A percentile compares a stretch with the other conserved stretches of the same genome.
Conservation (phyloP, 2,888 invertebrate species). For the Parnassius glacialis region DNA sequence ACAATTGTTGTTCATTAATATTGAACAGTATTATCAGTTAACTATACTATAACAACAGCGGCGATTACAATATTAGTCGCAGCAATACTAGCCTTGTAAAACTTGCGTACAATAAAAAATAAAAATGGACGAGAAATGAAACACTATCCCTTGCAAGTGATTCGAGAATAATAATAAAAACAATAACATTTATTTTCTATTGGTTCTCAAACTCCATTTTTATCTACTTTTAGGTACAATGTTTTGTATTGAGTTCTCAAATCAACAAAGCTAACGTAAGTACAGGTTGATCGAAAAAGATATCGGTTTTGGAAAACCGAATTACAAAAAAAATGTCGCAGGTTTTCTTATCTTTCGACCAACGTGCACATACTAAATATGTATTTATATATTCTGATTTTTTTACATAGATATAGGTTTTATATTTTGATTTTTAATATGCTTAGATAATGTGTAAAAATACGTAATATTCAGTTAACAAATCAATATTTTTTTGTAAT, state of each 20-base stretch:
- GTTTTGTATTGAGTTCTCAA: slow-evolving; percentile 70
- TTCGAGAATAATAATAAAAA: slow-evolving; percentile 79
- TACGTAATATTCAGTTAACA: slow-evolving; percentile 74
- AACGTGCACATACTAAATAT: slow-evolving; percentile 62
- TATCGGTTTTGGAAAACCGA: slow-evolving; percentile 25
- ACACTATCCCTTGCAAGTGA: slow-evolving; percentile 75
- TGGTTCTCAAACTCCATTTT: slow-evolving; percentile 72
- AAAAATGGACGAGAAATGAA: slow-evolving; percentile 53
- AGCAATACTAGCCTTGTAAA: neutral
- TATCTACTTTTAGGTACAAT: slow-evolving; percentile 74
- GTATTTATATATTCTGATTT: slow-evolving; percentile 69
- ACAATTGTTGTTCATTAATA: too few species aligned
- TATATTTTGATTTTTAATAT: slow-evolving; percentile 68
- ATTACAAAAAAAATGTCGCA: slow-evolving; percentile 27
- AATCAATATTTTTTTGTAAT: slow-evolving; percentile 65
- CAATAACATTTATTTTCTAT: slow-evolving; percentile 79
- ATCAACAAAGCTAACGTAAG: slow-evolving; percentile 68
- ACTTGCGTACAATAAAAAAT: neutral
- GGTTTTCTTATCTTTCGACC: slow-evolving; percentile 40
- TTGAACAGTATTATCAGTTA: too few species aligned
- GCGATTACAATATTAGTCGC: neutral
- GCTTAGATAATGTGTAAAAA: slow-evolving; percentile 78
- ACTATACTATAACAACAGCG: too few species aligned
- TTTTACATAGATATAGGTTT: slow-evolving; percentile 67
- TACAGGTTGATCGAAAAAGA: slow-evolving; percentile 47